These are phyloP conservation scores for Temnothorax rugatulus DNA, from an alignment of 2,888 invertebrate genomes.

Conservation along the genomic window DNA sequence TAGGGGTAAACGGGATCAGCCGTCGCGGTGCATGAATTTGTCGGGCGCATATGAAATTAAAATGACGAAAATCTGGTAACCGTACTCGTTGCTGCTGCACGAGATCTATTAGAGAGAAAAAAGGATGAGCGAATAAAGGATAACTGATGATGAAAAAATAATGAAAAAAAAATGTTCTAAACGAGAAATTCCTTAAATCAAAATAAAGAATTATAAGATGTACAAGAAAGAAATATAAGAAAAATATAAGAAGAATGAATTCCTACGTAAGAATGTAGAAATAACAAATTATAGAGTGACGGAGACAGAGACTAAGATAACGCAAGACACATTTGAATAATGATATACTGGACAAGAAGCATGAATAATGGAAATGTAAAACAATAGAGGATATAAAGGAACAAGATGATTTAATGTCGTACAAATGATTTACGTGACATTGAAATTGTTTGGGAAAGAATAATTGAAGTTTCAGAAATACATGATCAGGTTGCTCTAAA, in stretches of 20 bases:
- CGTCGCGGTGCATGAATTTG: slow-evolving; percentile 33
- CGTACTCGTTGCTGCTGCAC: not conserved
- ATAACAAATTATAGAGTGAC: slow-evolving; percentile 38
- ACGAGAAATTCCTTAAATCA: not conserved
- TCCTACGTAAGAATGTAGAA: slow-evolving; percentile 30
- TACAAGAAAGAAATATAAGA: not conserved
- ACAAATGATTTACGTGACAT: slow-evolving; percentile 45
- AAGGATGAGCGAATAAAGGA: not conserved
- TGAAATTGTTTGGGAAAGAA: slow-evolving; percentile 23
- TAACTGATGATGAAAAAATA: not conserved
- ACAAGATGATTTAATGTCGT: slow-evolving; percentile 41
- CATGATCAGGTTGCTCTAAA: not conserved
- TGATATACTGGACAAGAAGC: slow-evolving; percentile 56
- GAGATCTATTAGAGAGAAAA: not conserved
- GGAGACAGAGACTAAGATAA: slow-evolving; percentile 42
- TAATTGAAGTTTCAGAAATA: not conserved
- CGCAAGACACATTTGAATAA: slow-evolving; percentile 54
- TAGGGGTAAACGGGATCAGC: slow-evolving; percentile 50
- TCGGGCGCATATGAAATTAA: slow-evolving; percentile 37
- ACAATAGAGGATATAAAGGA: slow-evolving; percentile 51
- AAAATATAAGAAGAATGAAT: not conserved
- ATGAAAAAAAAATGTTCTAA: not conserved
- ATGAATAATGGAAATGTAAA: slow-evolving; percentile 58
- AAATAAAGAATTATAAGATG: not conserved
- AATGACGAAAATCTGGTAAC: slow-evolving; percentile 27